These are phyloP conservation scores for Kryptopterus vitreolus DNA, from an alignment of 2,797 vertebrate species.

Conservation along the genomic window DNA sequence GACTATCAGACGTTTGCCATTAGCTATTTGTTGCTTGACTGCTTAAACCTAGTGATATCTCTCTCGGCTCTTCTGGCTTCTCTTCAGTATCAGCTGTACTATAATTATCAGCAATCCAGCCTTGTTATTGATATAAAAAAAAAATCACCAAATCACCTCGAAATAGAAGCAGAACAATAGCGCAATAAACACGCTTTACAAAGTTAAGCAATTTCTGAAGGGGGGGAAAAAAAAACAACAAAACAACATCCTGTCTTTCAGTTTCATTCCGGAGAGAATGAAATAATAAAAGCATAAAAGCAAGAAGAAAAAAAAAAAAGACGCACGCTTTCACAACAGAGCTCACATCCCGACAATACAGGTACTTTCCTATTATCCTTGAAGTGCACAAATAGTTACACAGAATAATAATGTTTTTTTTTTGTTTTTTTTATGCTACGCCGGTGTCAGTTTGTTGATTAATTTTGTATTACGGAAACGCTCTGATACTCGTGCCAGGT, in stretches of 20 bases:
- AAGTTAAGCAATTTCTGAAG: neutral
- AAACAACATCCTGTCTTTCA: conserved; percentile 1
- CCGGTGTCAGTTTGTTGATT: neutral
- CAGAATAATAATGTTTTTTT: neutral
- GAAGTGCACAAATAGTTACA: neutral
- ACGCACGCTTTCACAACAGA: neutral
- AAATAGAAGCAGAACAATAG: conserved; percentile 17
- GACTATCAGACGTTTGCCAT: conserved; percentile 49
- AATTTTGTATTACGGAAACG: neutral
- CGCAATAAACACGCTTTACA: neutral
- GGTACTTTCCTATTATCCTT: neutral
- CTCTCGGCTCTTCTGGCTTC: conserved; percentile 24
- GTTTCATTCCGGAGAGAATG: conserved; percentile 4
- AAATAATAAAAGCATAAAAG: neutral
- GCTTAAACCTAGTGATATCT: conserved; percentile 41
- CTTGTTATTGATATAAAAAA: neutral
- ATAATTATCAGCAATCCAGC: conserved; percentile 45
- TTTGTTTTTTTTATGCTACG: neutral
- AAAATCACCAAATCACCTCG: conserved; percentile 6
- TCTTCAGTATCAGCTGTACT: conserved; percentile 36
- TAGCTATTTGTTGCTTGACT: conserved; percentile 41
- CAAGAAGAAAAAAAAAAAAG: neutral
- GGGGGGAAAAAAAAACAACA: too few relatives aligned
- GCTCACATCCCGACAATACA: neutral
- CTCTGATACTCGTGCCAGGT: neutral